These are phyloP conservation scores for Anticlea derivata DNA, from an alignment of 2,888 invertebrate genomes.

Conservation along the genomic window DNA sequence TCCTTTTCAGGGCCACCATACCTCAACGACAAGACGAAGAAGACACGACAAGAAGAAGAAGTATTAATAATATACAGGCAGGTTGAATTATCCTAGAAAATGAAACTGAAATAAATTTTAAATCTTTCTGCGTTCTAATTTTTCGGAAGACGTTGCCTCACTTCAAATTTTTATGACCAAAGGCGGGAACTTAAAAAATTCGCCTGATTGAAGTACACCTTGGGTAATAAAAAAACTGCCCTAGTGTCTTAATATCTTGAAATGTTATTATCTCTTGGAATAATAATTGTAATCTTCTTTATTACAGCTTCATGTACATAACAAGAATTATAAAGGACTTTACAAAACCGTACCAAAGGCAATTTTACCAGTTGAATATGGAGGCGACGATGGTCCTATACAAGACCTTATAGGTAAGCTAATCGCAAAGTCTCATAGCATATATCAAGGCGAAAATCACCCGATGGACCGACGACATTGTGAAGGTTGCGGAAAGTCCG, in stretches of 20 bases:
- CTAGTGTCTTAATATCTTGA: slow-evolving; percentile 17
- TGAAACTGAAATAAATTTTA: too few species aligned
- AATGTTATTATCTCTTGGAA: slow-evolving; percentile 10
- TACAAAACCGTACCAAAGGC: slow-evolving; percentile 76
- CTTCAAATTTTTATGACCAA: slow-evolving; percentile 17
- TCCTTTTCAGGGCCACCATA: too few species aligned
- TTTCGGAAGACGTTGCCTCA: slow-evolving; percentile 1
- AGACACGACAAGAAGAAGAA: too few species aligned
- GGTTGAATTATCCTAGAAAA: too few species aligned
- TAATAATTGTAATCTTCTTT: slow-evolving; percentile 20
- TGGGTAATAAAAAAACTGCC: slow-evolving; percentile 23
- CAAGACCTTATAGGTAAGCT: slow-evolving; percentile 72
- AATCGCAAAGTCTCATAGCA: too few species aligned
- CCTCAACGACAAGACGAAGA: too few species aligned
- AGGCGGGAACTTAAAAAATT: slow-evolving; percentile 20
- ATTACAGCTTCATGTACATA: slow-evolving; percentile 78
- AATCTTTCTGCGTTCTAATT: background rate
- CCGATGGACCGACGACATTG: too few species aligned
- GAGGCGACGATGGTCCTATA: slow-evolving; percentile 78
- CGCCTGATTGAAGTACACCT: slow-evolving; percentile 17
- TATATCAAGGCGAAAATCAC: too few species aligned
- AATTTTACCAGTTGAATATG: slow-evolving; percentile 82
- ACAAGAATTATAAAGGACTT: slow-evolving; percentile 69
- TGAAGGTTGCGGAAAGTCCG: too few species aligned
- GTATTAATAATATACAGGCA: too few species aligned